phyloP scores from a whole-genome alignment of 2,797 vertebrate species.

The Anguilla anguilla region DNA sequence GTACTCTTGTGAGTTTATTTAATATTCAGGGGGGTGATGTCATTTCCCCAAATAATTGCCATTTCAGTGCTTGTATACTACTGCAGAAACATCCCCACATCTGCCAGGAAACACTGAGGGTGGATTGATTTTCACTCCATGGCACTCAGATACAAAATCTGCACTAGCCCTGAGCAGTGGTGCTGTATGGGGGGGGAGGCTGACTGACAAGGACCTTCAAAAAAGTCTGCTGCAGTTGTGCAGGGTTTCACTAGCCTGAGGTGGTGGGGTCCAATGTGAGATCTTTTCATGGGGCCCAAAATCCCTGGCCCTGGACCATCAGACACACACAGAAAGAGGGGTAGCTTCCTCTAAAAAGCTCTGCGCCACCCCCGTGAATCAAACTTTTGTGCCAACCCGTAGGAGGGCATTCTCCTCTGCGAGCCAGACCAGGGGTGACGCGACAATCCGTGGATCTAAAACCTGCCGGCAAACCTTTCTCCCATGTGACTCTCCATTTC shows the following conservation, averaged over 20 bases:
- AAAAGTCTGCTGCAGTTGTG: background rate
- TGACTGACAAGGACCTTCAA: background rate
- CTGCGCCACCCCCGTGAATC: background rate
- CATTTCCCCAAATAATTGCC: background rate
- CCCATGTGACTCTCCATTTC: background rate
- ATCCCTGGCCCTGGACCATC: background rate
- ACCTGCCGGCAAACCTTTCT: background rate
- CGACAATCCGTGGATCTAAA: background rate
- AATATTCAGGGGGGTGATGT: too few relatives aligned
- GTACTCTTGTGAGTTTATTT: too few relatives aligned
- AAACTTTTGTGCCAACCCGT: slow-evolving; percentile 7
- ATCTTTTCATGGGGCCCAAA: background rate
- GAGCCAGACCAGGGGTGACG: background rate
- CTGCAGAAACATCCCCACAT: background rate
- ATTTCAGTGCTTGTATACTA: background rate
- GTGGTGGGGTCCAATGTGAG: background rate
- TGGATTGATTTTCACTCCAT: background rate
- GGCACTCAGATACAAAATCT: background rate
- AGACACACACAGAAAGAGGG: background rate
- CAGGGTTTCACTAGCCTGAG: too few relatives aligned
- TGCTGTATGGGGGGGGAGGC: too few relatives aligned
- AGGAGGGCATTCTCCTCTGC: background rate
- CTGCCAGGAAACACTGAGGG: too few relatives aligned
- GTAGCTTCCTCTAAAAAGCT: background rate
- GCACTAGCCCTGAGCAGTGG: background rate